Percentiles rank a stretch among this genome's conserved stretches.
phyloP scores from a whole-genome alignment of 2,797 vertebrate species.

The Sebastolobus altivelis region DNA sequence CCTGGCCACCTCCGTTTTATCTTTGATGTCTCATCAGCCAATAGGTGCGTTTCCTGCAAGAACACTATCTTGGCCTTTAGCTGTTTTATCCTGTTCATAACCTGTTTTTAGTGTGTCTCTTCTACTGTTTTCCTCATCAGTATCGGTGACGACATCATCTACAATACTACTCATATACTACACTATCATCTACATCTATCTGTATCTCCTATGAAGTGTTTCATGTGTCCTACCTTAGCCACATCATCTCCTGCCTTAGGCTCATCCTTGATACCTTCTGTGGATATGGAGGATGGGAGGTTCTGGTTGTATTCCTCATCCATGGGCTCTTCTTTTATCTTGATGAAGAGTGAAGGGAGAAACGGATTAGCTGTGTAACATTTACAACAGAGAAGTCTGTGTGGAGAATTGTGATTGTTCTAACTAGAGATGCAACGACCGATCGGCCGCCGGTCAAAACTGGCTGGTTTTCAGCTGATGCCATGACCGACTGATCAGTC shows the following conservation, averaged over 20 bases:
- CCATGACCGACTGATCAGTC: too few species aligned
- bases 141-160: neutral
- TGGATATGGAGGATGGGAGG: conserved; percentile 79
- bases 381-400: neutral
- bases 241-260: conserved; percentile 74
- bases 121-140: neutral
- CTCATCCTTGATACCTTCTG: conserved; percentile 88
- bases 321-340: conserved; percentile 94
- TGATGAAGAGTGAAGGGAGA: conserved; percentile 77
- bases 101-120: neutral
- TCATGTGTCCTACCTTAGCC: conserved; percentile 83
- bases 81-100: too few species aligned
- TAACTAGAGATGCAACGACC: too few species aligned
- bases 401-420: neutral
- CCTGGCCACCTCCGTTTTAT: too few species aligned
- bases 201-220: too few species aligned
- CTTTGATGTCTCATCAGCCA: too few species aligned
- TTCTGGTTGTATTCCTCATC: conserved; percentile 92
- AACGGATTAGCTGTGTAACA: conserved; percentile 72
- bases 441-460: too few species aligned
- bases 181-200: too few species aligned
- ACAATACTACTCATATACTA: neutral
- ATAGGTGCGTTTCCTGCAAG: too few species aligned
- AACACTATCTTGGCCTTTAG: too few species aligned
- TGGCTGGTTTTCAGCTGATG: too few species aligned